These are phyloP conservation scores for Deladenus siricidicola DNA, from an alignment of 2,888 invertebrate species.

Conservation along the genomic window DNA sequence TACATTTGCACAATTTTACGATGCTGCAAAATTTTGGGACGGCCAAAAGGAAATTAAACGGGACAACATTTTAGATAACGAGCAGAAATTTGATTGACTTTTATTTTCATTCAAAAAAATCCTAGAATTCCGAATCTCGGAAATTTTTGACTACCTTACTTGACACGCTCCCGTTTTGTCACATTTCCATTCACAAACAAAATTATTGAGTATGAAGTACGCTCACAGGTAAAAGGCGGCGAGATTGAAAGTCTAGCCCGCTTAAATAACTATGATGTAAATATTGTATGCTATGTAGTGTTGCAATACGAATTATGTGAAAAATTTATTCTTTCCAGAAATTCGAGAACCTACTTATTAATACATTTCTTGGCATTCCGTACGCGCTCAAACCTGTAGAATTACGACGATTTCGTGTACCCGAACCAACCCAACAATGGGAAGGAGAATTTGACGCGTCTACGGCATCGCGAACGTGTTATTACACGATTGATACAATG, in stretches of 20 bases:
- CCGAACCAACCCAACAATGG: slow-evolving; percentile 39
- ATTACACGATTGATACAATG: slow-evolving; percentile 40
- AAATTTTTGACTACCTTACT: no score
- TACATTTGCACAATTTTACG: background rate
- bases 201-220: no score
- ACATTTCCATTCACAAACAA: no score
- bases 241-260: no score
- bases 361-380: slow-evolving; percentile 48
- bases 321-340: slow-evolving; percentile 10
- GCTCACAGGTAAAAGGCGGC: no score
- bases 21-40: background rate
- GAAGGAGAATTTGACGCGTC: slow-evolving; percentile 42
- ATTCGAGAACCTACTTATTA: slow-evolving; percentile 7
- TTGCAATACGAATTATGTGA: no score
- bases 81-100: no score
- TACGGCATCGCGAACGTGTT: slow-evolving; percentile 39
- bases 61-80: background rate
- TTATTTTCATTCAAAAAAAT: no score
- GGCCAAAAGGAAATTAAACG: background rate
- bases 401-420: slow-evolving; percentile 35
- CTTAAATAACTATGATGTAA: no score
- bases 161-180: no score
- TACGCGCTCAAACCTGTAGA: slow-evolving; percentile 47
- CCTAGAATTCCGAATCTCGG: no score
- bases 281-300: no score